Evolutionary conservation across 2,888 invertebrate species (phyloP).

Genomic region (Cerceris rybyensis): DNA sequence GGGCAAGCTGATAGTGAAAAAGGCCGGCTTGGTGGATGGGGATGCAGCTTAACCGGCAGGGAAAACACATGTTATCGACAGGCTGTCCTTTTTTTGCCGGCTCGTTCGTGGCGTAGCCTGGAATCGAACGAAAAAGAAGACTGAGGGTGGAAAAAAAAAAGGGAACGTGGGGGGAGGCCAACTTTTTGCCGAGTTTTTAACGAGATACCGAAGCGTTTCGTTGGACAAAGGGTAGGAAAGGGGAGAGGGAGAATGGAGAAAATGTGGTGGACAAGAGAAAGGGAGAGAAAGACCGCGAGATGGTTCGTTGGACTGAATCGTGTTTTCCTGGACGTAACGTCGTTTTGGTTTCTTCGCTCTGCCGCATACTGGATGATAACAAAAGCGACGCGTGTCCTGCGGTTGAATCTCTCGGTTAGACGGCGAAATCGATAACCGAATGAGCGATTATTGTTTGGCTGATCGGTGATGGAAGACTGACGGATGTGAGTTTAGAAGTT

Average conservation of each 20-base stretch:
- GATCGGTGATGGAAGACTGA: no score
- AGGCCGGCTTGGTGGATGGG: not conserved
- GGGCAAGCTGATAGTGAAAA: not conserved
- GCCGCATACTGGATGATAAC: slow-evolving; percentile 45
- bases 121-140: slow-evolving; percentile 55
- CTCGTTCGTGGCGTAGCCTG: slow-evolving; percentile 48
- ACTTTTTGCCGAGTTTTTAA: slow-evolving; percentile 73
- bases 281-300: slow-evolving; percentile 1
- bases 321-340: slow-evolving; percentile 40
- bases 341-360: slow-evolving; percentile 37
- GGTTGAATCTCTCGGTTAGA: slow-evolving; percentile 20
- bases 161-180: not conserved
- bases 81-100: slow-evolving; percentile 54
- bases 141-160: not conserved
- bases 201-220: slow-evolving; percentile 70
- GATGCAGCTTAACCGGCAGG: slow-evolving; percentile 45
- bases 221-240: slow-evolving; percentile 32
- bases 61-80: slow-evolving; percentile 73
- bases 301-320: slow-evolving; percentile 20
- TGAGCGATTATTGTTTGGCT: no score
- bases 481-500: no score
- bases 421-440: no score
- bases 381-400: slow-evolving; percentile 57
- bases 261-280: slow-evolving; percentile 15
- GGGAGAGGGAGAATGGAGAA: not conserved